phyloP scores from a whole-genome alignment of 2,113 vertebrate species.

The Cisticola juncidis region DNA sequence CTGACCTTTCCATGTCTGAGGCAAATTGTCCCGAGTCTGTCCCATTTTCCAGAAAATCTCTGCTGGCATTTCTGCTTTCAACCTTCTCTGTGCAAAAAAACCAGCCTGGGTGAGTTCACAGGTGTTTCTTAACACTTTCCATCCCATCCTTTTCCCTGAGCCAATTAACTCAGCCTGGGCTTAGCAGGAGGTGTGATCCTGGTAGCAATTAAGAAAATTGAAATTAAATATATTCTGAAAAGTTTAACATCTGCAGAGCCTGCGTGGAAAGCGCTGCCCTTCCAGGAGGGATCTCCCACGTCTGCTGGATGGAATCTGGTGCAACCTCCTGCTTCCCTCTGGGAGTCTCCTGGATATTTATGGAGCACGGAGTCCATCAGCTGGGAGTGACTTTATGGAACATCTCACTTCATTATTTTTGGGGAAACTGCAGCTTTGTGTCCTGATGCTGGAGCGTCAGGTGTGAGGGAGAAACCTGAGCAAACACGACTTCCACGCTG shows the following conservation, averaged over 20 bases:
- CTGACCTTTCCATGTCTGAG: conserved; percentile 27
- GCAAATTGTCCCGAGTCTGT: neutral
- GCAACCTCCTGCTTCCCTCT: neutral
- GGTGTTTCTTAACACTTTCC: neutral
- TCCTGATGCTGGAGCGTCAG: conserved; percentile 15
- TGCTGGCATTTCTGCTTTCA: neutral
- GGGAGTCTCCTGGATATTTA: conserved; percentile 20
- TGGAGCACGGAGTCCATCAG: neutral
- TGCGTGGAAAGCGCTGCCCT: neutral
- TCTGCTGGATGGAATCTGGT: neutral
- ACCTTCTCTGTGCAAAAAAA: neutral
- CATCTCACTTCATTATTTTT: conserved; percentile 64
- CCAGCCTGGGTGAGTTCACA: neutral
- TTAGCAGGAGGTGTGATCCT: neutral
- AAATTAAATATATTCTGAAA: neutral
- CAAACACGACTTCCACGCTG: neutral
- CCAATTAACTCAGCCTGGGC: neutral
- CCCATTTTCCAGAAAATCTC: conserved; percentile 7
- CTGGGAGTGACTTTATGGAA: conserved; percentile 42
- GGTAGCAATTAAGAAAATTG: neutral
- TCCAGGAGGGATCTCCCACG: neutral
- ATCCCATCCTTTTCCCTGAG: neutral
- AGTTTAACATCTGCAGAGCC: neutral
- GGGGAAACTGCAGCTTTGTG: neutral
- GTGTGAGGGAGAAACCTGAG: neutral